Conservation (phyloP, 2,797 vertebrate genomes). For the Darevskia mixta region DNA sequence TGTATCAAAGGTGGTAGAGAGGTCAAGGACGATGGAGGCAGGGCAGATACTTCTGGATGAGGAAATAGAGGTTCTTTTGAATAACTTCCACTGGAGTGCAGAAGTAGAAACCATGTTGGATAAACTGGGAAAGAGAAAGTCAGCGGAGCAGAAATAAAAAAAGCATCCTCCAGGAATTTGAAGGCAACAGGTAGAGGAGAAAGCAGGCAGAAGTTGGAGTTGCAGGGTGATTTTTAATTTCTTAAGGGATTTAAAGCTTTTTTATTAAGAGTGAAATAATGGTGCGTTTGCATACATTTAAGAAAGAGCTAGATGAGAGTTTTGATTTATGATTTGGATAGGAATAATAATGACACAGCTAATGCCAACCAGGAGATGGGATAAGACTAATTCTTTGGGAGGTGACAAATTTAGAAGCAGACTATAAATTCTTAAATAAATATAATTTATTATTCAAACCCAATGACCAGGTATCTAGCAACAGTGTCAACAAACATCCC, state of each 20-base stretch:
- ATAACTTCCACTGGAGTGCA: not conserved
- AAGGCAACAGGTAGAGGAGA: not conserved
- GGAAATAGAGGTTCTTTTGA: not conserved
- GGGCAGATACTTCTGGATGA: not conserved
- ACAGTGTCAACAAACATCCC: not conserved
- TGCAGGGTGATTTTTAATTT: not conserved
- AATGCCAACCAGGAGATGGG: not conserved
- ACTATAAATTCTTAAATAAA: not conserved
- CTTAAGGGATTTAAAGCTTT: not conserved
- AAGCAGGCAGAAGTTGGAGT: not conserved
- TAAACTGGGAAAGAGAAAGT: too few species aligned
- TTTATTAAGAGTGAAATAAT: not conserved
- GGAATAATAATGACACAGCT: not conserved
- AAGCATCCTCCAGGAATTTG: not conserved
- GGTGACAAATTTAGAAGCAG: not conserved
- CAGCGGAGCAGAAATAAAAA: not conserved
- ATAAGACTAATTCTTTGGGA: not conserved
- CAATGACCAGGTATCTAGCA: not conserved
- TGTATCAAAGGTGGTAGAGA: not conserved
- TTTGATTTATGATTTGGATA: not conserved
- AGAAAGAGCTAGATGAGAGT: not conserved
- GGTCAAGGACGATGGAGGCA: not conserved
- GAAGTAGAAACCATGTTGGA: not conserved
- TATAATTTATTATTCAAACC: not conserved
- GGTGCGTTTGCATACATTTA: not conserved